phyloP scores from a whole-genome alignment of 2,888 invertebrate species.

The Aspidiotus rigidus region DNA sequence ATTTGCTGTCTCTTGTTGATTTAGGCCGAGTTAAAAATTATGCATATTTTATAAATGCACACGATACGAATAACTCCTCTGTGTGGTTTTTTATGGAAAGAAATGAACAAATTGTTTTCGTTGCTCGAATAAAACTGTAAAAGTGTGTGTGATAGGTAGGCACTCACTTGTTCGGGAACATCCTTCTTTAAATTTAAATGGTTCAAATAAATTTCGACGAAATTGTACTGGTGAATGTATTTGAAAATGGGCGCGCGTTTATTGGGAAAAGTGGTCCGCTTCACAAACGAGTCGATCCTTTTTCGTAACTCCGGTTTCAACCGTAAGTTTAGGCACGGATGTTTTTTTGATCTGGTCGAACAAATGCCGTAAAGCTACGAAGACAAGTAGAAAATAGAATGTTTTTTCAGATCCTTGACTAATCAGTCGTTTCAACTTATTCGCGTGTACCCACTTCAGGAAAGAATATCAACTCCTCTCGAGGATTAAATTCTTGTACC shows the following conservation, averaged over 20 bases:
- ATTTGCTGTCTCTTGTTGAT: too few species aligned
- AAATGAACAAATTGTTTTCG: background rate
- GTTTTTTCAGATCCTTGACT: background rate
- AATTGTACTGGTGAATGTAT: constrained; percentile 37
- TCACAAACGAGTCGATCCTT: constrained; percentile 11
- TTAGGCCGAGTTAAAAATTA: too few species aligned
- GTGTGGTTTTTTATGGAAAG: too few species aligned
- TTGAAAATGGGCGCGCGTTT: constrained; percentile 36
- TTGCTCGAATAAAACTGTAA: background rate
- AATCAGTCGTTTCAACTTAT: background rate
- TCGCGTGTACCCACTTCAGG: constrained; percentile 9
- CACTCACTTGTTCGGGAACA: constrained; percentile 15
- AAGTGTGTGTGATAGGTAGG: constrained; percentile 4
- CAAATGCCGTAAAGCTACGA: constrained; percentile 23
- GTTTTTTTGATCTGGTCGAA: background rate
- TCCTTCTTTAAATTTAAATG: constrained; percentile 39
- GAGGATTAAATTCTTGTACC: background rate
- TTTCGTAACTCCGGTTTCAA: background rate
- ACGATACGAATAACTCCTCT: too few species aligned
- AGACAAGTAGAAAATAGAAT: background rate
- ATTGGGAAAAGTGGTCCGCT: constrained; percentile 16
- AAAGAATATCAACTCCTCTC: constrained; percentile 14
- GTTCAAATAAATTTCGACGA: constrained; percentile 45
- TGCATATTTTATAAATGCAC: too few species aligned
- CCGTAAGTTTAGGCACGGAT: constrained; percentile 15